These are phyloP conservation scores for Drosophila sechellia DNA, from an alignment of 1,140 invertebrate species.

Conservation along the genomic window DNA sequence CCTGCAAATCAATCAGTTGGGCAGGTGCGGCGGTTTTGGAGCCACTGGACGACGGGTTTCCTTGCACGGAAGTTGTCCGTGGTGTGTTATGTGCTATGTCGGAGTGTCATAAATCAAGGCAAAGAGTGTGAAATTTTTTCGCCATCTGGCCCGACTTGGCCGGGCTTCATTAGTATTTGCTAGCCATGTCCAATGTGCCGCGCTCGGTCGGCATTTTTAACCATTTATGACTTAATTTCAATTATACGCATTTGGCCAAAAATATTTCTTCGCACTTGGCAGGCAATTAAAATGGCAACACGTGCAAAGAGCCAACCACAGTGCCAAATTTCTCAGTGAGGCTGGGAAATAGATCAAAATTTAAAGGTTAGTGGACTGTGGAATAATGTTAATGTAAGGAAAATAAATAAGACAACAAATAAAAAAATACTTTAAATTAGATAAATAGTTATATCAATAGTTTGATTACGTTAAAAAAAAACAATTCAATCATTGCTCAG, in stretches of 20 bases:
- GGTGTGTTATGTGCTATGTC: constrained; percentile 29
- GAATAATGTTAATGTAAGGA: not conserved
- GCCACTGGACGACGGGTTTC: constrained; percentile 68
- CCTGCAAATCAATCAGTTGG: constrained; percentile 59
- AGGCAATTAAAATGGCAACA: constrained; percentile 77
- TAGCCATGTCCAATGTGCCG: constrained; percentile 52
- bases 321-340: constrained; percentile 10
- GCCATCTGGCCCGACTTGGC: constrained; percentile 53
- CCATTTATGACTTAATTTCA: constrained; percentile 83
- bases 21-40: constrained; percentile 67
- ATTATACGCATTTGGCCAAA: constrained; percentile 76
- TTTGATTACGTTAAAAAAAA: too few relatives aligned
- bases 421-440: not conserved
- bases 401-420: not conserved
- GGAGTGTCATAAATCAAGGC: constrained; percentile 70
- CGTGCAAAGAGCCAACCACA: constrained; percentile 51
- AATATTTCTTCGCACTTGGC: constrained; percentile 77
- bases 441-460: too few relatives aligned
- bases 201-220: constrained; percentile 62
- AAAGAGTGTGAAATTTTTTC: constrained; percentile 76
- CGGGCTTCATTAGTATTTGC: constrained; percentile 46
- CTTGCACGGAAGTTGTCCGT: constrained; percentile 36
- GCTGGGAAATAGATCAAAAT: constrained; percentile 36
- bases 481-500: too few relatives aligned
- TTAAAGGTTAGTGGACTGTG: constrained; percentile 9